A percentile compares a stretch with the other conserved stretches of the same genome.
These are phyloP conservation scores for Tillus elongatus DNA, from an alignment of 2,888 invertebrate species.

Conservation along the genomic window DNA sequence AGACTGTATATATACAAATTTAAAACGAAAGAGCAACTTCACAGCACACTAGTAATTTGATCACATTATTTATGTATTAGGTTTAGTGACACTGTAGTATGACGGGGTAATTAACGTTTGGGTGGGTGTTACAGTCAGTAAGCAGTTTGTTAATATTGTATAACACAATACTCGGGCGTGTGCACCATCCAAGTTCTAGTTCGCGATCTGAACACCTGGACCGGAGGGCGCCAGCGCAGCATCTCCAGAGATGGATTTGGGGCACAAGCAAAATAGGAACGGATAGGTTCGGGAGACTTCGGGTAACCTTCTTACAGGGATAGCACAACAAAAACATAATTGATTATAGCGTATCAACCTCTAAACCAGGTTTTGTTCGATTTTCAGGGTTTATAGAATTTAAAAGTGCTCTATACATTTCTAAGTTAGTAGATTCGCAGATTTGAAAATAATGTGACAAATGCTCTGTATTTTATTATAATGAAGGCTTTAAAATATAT, in stretches of 20 bases:
- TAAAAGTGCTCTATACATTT: too few species aligned
- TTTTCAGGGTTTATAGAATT: too few species aligned
- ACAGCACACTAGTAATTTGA: constrained; percentile 26
- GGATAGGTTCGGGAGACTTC: constrained; percentile 19
- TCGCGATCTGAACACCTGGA: constrained; percentile 28
- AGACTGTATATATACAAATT: too few species aligned
- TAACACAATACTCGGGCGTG: constrained; percentile 37
- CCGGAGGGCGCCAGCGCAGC: constrained; percentile 28
- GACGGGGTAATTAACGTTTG: constrained; percentile 28
- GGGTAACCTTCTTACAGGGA: too few species aligned
- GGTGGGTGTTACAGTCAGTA: constrained; percentile 19
- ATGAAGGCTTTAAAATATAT: too few species aligned
- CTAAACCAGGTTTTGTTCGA: too few species aligned
- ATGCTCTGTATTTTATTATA: too few species aligned
- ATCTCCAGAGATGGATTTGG: constrained; percentile 27
- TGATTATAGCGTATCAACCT: too few species aligned
- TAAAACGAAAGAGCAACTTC: constrained; percentile 15
- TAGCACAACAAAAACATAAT: too few species aligned
- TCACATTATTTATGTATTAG: constrained; percentile 9
- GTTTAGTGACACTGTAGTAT: too few species aligned
- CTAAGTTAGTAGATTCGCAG: too few species aligned
- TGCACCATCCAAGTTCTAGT: constrained; percentile 31
- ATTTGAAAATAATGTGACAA: too few species aligned
- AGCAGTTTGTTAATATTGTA: constrained; percentile 34
- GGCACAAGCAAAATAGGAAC: constrained; percentile 20